These are phyloP conservation scores for Urocitellus parryii DNA, from an alignment of 2,113 vertebrate genomes.

Conservation along the genomic window DNA sequence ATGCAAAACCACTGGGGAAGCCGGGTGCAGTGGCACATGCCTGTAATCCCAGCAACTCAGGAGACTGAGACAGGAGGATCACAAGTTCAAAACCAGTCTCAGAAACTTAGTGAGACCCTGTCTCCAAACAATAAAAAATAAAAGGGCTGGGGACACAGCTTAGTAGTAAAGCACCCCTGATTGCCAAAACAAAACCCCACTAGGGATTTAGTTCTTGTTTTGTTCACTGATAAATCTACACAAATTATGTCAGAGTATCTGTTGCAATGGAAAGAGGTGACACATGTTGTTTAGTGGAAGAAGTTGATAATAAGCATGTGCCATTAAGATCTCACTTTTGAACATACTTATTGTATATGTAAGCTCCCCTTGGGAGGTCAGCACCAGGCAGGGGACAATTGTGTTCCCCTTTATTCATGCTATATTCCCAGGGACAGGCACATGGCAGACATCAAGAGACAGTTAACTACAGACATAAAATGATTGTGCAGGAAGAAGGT, in stretches of 20 bases:
- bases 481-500: not conserved
- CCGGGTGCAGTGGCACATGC: no score
- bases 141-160: no score
- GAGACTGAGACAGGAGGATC: no score
- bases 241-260: not conserved
- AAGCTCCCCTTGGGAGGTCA: not conserved
- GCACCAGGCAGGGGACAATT: not conserved
- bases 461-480: slow-evolving; percentile 11
- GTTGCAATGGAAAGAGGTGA: not conserved
- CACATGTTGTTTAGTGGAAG: not conserved
- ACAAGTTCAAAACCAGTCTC: no score
- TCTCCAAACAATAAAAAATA: no score
- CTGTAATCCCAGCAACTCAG: no score
- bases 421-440: not conserved
- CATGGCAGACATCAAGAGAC: not conserved
- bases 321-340: not conserved
- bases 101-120: no score
- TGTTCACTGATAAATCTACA: not conserved
- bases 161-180: no score
- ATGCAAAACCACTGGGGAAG: not conserved
- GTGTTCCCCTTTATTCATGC: not conserved
- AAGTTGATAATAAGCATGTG: not conserved
- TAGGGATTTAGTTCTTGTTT: not conserved
- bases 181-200: no score
- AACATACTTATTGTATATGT: not conserved